A percentile compares a stretch with the other conserved stretches of the same genome.
phyloP scores from a whole-genome alignment of 1,140 invertebrate species.

The Aphidius ervi region DNA sequence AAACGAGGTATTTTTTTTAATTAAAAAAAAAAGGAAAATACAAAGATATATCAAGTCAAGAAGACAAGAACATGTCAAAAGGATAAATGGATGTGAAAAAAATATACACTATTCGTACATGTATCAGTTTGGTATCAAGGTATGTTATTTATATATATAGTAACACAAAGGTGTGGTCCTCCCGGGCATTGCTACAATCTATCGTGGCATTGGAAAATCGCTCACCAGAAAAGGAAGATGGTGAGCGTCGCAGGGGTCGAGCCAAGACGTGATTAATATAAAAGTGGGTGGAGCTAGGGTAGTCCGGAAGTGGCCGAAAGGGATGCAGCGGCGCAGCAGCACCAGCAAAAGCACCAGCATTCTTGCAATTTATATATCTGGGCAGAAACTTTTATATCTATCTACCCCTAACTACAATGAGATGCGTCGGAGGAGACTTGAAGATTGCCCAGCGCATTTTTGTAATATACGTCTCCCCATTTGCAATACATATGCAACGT shows the following conservation, averaged over 20 bases:
- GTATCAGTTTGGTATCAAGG: too few species aligned
- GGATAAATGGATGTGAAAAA: too few species aligned
- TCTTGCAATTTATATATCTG: conserved; percentile 19
- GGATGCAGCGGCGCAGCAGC: conserved; percentile 47
- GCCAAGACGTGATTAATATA: conserved; percentile 55
- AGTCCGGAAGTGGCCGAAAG: conserved; percentile 50
- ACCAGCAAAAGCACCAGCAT: conserved; percentile 35
- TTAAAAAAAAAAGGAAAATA: too few species aligned
- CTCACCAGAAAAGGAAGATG: conserved; percentile 46
- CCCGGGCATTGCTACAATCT: conserved; percentile 35
- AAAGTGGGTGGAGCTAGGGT: conserved; percentile 51
- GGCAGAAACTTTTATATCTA: conserved; percentile 19
- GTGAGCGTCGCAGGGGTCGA: conserved; percentile 32
- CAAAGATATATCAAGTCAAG: too few species aligned
- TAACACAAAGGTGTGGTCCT: conserved; percentile 48
- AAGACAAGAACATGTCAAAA: too few species aligned
- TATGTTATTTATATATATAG: too few species aligned
- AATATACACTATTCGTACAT: too few species aligned
- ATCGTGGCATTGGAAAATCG: conserved; percentile 42
- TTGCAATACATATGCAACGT: neutral
- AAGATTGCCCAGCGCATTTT: conserved; percentile 6
- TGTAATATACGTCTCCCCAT: neutral
- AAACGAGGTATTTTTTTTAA: too few species aligned
- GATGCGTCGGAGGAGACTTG: conserved; percentile 19
- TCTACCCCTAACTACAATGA: conserved; percentile 15